phyloP scores from a whole-genome alignment of 2,797 vertebrate species.

The Microctenopoma steveboyesi region DNA sequence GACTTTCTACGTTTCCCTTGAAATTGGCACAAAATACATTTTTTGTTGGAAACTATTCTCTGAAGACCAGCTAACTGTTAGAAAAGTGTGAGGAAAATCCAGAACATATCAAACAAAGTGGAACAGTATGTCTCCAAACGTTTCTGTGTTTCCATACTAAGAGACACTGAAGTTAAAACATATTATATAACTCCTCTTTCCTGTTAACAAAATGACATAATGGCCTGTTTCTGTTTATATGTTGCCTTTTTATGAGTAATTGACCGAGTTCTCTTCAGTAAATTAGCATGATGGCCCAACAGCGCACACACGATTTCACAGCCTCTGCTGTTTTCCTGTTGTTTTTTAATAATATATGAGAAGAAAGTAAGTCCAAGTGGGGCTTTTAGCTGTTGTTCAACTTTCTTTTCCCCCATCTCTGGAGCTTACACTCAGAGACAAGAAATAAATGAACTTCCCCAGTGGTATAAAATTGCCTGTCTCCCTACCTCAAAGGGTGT shows the following conservation, averaged over 20 bases:
- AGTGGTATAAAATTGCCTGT: conserved; percentile 60
- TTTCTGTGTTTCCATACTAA: no score
- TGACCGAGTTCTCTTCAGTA: background rate
- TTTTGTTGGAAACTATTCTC: no score
- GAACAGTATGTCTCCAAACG: no score
- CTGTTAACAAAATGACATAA: background rate
- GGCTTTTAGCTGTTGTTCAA: conserved; percentile 35
- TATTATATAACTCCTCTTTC: no score
- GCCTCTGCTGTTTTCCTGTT: background rate
- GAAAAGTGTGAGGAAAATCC: no score
- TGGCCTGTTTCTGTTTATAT: background rate
- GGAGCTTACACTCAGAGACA: conserved; percentile 60
- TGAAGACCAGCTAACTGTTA: no score
- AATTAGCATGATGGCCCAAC: conserved; percentile 6
- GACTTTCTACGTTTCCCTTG: no score
- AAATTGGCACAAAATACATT: no score
- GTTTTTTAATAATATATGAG: conserved; percentile 36
- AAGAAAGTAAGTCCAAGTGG: conserved; percentile 23
- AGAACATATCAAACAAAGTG: no score
- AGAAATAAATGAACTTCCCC: conserved; percentile 74
- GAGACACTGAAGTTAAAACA: no score
- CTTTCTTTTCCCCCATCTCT: conserved; percentile 8
- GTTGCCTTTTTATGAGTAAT: conserved; percentile 23
- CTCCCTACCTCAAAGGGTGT: conserved; percentile 75
- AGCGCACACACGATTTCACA: conserved; percentile 18